Percentiles rank a stretch among this genome's conserved stretches.
Conservation (phyloP, 2,888 invertebrate species). For the Tenthredo scrophulariae region DNA sequence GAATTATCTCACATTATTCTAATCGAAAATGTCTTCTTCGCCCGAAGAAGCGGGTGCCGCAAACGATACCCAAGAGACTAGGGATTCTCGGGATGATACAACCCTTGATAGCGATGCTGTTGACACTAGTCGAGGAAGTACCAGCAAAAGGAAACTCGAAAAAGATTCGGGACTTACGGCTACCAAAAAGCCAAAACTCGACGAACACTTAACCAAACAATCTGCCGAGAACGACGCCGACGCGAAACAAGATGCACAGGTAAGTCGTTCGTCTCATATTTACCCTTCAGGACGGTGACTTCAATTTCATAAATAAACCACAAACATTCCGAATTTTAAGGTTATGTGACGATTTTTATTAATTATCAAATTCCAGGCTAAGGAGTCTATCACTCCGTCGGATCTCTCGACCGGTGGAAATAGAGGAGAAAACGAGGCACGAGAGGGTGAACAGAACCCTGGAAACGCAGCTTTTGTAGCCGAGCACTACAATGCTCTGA, state of each 20-base stretch:
- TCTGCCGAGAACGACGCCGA: neutral
- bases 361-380: neutral
- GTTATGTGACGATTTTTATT: neutral
- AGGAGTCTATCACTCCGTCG: constrained; percentile 62
- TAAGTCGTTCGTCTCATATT: constrained; percentile 11
- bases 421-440: constrained; percentile 61
- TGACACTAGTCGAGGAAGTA: constrained; percentile 7
- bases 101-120: neutral
- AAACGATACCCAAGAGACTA: constrained; percentile 15
- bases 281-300: neutral
- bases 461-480: constrained; percentile 87
- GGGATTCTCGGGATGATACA: constrained; percentile 16
- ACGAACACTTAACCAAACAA: constrained; percentile 21
- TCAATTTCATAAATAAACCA: neutral
- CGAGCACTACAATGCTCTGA: constrained; percentile 94
- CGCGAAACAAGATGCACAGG: constrained; percentile 36
- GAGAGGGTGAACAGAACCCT: constrained; percentile 55
- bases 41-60: constrained; percentile 45
- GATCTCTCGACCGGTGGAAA: constrained; percentile 65
- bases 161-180: neutral
- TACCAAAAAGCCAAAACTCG: neutral
- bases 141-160: constrained; percentile 11
- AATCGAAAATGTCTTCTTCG: constrained; percentile 46
- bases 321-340: neutral
- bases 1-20: constrained; percentile 8